phyloP scores from a whole-genome alignment of 2,113 vertebrate genomes.

The Muntiacus reevesi region DNA sequence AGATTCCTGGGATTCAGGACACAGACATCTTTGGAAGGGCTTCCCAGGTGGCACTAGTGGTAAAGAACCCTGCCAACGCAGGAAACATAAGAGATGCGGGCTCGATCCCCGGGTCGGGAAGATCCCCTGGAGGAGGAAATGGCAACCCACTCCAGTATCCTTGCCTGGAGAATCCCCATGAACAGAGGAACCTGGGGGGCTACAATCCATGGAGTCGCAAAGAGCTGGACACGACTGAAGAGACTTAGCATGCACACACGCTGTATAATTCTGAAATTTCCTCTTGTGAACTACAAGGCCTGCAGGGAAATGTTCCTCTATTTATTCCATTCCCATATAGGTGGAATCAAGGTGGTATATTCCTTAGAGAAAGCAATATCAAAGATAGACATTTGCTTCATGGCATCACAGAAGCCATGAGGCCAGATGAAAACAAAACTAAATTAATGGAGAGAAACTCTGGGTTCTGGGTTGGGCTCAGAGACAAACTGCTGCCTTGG shows the following conservation, averaged over 20 bases:
- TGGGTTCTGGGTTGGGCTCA: neutral
- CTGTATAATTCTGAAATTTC: neutral
- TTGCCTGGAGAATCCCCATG: neutral
- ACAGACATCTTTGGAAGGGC: neutral
- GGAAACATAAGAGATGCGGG: neutral
- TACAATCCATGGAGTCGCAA: too few relatives aligned
- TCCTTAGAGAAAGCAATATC: neutral
- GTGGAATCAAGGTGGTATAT: neutral
- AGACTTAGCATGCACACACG: neutral
- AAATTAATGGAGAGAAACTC: too few relatives aligned
- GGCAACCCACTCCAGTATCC: neutral
- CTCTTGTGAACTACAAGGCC: neutral
- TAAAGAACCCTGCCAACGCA: neutral
- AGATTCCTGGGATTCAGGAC: neutral
- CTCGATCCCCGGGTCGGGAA: accelerated
- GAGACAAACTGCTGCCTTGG: neutral
- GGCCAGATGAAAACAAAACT: neutral
- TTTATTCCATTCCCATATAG: neutral
- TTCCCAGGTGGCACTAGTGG: neutral
- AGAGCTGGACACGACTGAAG: too few relatives aligned
- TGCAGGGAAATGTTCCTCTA: neutral
- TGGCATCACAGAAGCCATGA: neutral
- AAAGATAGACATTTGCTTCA: neutral
- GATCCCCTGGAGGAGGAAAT: neutral
- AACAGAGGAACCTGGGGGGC: neutral